Conservation (phyloP, 2,888 invertebrate genomes). For the Phorcus lineatus region DNA sequence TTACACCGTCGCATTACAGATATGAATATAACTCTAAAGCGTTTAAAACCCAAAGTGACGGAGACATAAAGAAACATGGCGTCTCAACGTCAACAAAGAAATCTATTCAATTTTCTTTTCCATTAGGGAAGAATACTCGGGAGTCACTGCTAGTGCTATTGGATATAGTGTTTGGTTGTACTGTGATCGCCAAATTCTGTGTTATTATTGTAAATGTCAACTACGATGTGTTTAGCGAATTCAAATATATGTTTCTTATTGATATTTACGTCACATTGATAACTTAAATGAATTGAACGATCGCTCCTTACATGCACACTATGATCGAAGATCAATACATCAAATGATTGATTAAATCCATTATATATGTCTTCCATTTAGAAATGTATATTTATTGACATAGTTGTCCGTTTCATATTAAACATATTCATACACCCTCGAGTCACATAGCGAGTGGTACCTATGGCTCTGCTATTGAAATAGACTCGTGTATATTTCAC, state of each 20-base stretch:
- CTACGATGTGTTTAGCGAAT: neutral
- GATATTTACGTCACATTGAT: neutral
- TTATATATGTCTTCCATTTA: neutral
- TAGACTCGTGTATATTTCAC: neutral
- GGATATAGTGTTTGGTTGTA: neutral
- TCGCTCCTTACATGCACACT: neutral
- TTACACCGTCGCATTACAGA: neutral
- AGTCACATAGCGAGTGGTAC: neutral
- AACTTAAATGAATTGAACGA: neutral
- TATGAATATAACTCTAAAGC: neutral
- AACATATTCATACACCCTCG: neutral
- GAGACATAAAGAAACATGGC: neutral
- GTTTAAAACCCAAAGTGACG: neutral
- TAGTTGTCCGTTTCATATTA: neutral
- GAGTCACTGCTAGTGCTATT: neutral
- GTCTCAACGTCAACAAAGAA: neutral
- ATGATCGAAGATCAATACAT: neutral
- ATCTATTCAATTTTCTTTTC: too few species aligned
- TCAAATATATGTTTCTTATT: neutral
- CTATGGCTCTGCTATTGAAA: neutral
- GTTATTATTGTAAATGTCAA: neutral
- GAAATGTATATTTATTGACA: neutral
- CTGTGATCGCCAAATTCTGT: neutral
- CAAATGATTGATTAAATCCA: constrained; percentile 1
- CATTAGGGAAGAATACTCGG: too few species aligned